Conservation (phyloP, 2,797 vertebrate species). For the Gila robusta region DNA sequence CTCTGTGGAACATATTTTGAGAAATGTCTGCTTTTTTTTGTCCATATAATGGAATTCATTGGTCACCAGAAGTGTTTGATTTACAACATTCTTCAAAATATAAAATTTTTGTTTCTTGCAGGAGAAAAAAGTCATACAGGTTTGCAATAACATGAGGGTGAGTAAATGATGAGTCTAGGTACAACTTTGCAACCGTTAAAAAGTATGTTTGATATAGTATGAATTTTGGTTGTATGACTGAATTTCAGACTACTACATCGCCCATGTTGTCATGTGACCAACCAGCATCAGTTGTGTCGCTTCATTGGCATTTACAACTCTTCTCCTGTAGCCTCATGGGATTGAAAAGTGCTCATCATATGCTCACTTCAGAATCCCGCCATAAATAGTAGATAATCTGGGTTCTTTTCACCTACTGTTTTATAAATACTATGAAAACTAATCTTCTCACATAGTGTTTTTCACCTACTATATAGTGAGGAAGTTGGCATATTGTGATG, state of each 20-base stretch:
- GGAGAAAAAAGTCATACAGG: background rate
- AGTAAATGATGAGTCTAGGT: background rate
- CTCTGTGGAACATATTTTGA: background rate
- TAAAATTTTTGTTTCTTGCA: background rate
- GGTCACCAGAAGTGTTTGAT: background rate
- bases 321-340: background rate
- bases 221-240: background rate
- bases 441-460: background rate
- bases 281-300: background rate
- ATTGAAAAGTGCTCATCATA: background rate
- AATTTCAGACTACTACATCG: background rate
- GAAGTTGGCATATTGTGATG: background rate
- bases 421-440: background rate
- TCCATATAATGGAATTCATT: background rate
- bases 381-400: background rate
- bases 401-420: background rate
- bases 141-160: background rate
- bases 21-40: background rate
- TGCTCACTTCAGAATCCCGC: background rate
- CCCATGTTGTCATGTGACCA: background rate
- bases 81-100: background rate
- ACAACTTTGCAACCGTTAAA: background rate
- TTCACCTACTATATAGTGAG: background rate
- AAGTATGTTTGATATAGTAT: background rate
- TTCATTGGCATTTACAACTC: background rate